Conservation (phyloP, 2,797 vertebrate species). For the Avahi laniger region DNA sequence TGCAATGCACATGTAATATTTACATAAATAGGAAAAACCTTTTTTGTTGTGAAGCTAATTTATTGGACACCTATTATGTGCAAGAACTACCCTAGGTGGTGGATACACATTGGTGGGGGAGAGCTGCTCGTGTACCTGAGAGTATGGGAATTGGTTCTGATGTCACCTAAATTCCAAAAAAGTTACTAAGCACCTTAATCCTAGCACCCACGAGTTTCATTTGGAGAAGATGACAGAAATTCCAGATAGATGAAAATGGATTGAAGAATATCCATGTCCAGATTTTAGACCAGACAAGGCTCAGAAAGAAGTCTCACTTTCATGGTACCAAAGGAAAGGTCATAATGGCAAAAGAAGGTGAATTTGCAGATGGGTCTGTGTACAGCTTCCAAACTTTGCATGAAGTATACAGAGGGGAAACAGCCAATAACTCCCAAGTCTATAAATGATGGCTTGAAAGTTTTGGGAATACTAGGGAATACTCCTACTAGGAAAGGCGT, state of each 20-base stretch:
- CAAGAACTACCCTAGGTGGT: not conserved
- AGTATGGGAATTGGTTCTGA: not conserved
- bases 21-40: not conserved
- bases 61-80: not conserved
- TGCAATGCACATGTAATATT: not conserved
- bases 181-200: not conserved
- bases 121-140: not conserved
- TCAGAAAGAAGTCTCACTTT: conserved; percentile 24
- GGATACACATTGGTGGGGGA: not conserved
- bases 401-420: not conserved
- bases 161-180: not conserved
- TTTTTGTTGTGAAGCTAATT: conserved; percentile 21
- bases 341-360: not conserved
- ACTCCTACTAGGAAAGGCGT: not conserved
- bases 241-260: not conserved
- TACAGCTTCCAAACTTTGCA: not conserved
- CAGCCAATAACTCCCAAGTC: not conserved
- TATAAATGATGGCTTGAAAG: not conserved
- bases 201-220: not conserved
- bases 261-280: not conserved
- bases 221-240: not conserved
- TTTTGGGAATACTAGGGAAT: not conserved
- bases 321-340: not conserved
- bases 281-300: not conserved
- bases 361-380: not conserved